Percentiles rank a stretch among this genome's conserved stretches.
These are phyloP conservation scores for Azemiops feae DNA, from an alignment of 2,113 vertebrate genomes.

Conservation along the genomic window DNA sequence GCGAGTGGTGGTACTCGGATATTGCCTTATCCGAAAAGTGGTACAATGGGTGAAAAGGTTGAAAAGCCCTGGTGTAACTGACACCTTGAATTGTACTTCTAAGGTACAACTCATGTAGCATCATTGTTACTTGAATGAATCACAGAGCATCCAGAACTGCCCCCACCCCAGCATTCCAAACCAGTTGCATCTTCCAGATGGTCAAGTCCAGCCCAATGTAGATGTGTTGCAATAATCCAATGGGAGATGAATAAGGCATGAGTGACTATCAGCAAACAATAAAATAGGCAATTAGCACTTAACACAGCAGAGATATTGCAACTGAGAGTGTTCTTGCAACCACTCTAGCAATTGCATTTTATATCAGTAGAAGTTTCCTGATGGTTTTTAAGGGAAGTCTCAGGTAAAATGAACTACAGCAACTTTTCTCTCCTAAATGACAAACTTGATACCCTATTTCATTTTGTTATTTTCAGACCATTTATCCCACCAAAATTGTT, in stretches of 20 bases:
- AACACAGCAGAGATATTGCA: not conserved
- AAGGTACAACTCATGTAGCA: not conserved
- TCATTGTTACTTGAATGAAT: not conserved
- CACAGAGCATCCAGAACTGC: not conserved
- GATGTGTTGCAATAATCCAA: not conserved
- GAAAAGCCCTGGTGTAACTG: too few species aligned
- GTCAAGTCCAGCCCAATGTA: not conserved
- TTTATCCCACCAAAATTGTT: not conserved
- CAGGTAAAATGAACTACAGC: not conserved
- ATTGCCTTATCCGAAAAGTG: too few species aligned
- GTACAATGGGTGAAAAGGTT: too few species aligned
- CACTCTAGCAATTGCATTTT: not conserved
- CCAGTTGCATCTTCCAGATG: not conserved
- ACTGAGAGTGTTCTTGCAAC: not conserved
- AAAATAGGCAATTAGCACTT: not conserved
- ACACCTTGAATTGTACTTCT: too few species aligned
- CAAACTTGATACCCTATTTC: not conserved
- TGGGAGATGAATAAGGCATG: not conserved
- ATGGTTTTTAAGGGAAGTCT: not conserved
- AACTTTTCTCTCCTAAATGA: not conserved
- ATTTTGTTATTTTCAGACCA: not conserved
- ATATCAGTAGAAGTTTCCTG: not conserved
- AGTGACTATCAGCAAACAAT: not conserved
- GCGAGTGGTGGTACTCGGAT: too few species aligned
- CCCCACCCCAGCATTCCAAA: not conserved